Base-by-base conservation (phyloP, 1,140 invertebrate species). In the Macrocentrus cingulum region DNA sequence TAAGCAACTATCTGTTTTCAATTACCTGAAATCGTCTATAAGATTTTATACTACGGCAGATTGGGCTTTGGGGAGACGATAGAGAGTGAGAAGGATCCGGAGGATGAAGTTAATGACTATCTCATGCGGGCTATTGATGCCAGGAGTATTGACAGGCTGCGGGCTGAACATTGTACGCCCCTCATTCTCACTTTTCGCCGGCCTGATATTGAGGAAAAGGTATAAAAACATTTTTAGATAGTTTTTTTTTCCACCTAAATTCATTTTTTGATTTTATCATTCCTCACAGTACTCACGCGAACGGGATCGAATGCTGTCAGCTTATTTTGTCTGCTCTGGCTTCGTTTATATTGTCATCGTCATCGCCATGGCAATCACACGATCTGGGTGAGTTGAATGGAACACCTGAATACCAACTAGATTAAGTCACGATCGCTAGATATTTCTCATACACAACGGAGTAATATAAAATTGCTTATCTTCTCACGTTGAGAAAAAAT, bases 81-180 rank as follows among this genome's bases (percentile, higher is more conserved):
- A 25, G 80, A 81, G 18, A 82, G 86, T 32, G 79, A 82, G 37
- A 90, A 90, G 72, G 87, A 92, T 71, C 89, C 91, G 0, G 90
- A 94, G 62, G 92, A 95, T 59, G 94, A 96, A 79, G 93, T 97
- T 1, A 95, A 96, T 71, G 94, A 97, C 61, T 97, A 97, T 76
- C 81, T 97, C 29, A 91, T 92, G 82, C 85, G 90, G 46, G 94
- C 94, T 1, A 97, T 97, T 57, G 94, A 97, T 77, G 94, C 94
- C 0, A 83, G 94, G n/a, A 94, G 91, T 69, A 94, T 95, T 45
- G 93, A 97, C 76, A 84, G 88, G 48, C 82, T 95, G 7, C 83
- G 92, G 29, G 84, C 88, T 0, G 91, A 95, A 63, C 92, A 96
- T 73, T 95, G 92, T 66, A 85, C 85, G 11, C 84, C 87, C 0